Percentiles rank a stretch among this genome's conserved stretches.
phyloP scores from a whole-genome alignment of 2,797 vertebrate genomes.

The Microcaecilia unicolor region DNA sequence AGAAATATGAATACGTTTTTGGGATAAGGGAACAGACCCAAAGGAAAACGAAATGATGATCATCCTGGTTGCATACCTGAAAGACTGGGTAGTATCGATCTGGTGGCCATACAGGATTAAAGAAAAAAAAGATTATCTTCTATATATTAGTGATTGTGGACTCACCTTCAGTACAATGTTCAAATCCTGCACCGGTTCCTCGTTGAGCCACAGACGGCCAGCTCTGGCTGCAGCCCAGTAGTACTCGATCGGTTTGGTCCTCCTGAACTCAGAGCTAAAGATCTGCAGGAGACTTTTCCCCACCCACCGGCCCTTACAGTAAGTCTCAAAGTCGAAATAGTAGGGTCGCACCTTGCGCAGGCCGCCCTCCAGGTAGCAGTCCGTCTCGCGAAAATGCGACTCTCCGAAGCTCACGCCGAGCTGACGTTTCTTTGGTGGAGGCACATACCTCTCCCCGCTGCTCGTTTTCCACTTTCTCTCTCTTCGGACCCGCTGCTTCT shows the following conservation, averaged over 20 bases:
- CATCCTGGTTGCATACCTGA: no score
- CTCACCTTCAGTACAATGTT: constrained; percentile 77
- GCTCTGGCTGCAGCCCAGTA: constrained; percentile 69
- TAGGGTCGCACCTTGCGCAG: constrained; percentile 89
- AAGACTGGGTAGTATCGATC: no score
- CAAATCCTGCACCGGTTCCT: constrained; percentile 68
- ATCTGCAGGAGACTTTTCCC: constrained; percentile 80
- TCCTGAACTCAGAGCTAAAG: constrained; percentile 80
- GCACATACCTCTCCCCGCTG: constrained; percentile 68
- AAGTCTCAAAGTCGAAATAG: constrained; percentile 85
- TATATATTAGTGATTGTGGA: not conserved
- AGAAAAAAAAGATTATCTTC: no score
- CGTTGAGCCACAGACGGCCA: constrained; percentile 83
- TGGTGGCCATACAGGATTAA: no score
- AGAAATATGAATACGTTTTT: no score
- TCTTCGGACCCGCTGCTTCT: constrained; percentile 46
- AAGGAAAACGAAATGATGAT: no score
- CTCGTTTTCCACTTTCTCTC: no score
- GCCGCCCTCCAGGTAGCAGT: constrained; percentile 83
- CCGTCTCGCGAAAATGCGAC: constrained; percentile 82
- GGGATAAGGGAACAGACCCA: no score
- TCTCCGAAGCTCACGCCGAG: constrained; percentile 73
- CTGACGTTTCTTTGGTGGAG: constrained; percentile 80
- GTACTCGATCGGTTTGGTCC: constrained; percentile 71
- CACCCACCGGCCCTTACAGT: constrained; percentile 95